A percentile compares a stretch with the other conserved stretches of the same genome.
phyloP scores from a whole-genome alignment of 2,113 vertebrate species.

The Pedionomus torquatus region DNA sequence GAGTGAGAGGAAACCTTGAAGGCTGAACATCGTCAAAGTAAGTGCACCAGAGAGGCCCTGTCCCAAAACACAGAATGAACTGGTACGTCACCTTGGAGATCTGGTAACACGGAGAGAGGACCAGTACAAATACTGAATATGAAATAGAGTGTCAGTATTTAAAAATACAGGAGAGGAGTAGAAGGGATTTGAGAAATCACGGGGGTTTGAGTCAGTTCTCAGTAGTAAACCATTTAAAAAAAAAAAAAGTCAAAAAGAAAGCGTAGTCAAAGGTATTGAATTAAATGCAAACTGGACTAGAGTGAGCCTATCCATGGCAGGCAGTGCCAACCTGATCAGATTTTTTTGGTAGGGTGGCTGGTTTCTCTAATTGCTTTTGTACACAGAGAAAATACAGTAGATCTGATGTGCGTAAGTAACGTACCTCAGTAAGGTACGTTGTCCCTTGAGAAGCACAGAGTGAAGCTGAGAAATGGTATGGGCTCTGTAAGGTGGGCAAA shows the following conservation, averaged over 20 bases:
- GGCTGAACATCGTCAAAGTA: background rate
- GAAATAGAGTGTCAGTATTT: background rate
- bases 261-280: background rate
- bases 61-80: background rate
- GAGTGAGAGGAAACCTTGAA: background rate
- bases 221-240: background rate
- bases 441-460: background rate
- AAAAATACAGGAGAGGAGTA: background rate
- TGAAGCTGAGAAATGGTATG: background rate
- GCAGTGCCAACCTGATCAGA: background rate
- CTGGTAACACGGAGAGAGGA: background rate
- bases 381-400: background rate
- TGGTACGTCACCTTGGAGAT: background rate
- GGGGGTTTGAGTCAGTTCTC: background rate
- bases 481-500: background rate
- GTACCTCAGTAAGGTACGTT: background rate
- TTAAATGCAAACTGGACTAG: background rate
- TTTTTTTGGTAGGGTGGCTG: background rate
- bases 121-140: background rate
- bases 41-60: background rate
- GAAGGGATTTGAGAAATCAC: background rate
- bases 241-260: background rate
- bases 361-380: background rate
- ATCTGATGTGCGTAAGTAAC: no score
- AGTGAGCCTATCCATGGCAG: fast-evolving